Conservation (phyloP, 2,797 vertebrate genomes). For the Craterocephalus amniculus region DNA sequence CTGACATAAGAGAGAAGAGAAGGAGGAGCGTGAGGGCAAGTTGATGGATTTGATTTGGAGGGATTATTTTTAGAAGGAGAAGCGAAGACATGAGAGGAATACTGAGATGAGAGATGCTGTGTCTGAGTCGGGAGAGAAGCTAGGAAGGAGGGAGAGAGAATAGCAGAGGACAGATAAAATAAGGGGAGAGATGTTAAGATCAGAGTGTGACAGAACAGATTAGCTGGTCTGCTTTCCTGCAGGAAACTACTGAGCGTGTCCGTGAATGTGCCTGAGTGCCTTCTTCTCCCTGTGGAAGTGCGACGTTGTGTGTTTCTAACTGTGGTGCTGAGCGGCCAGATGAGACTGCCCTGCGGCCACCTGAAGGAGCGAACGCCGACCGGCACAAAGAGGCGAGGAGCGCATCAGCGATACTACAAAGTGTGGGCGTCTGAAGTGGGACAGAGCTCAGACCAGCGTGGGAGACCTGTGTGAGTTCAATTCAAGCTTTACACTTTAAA, state of each 20-base stretch:
- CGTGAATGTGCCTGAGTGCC: constrained; percentile 37
- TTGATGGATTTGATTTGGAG: constrained; percentile 77
- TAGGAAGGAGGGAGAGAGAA: constrained; percentile 32
- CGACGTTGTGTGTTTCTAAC: constrained; percentile 39
- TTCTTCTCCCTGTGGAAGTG: constrained; percentile 51
- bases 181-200: constrained; percentile 57
- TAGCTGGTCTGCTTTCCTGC: constrained; percentile 67
- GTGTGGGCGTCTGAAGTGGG: constrained; percentile 42
- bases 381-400: constrained; percentile 14
- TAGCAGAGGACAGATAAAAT: constrained; percentile 20
- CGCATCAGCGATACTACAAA: constrained; percentile 42
- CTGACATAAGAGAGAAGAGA: constrained; percentile 57
- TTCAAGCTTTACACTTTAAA: constrained; percentile 49
- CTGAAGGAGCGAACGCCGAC: constrained; percentile 43
- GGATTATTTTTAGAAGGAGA: constrained; percentile 76
- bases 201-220: constrained; percentile 73
- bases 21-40: constrained; percentile 70
- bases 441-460: constrained; percentile 32
- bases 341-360: constrained; percentile 42
- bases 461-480: constrained; percentile 51
- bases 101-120: constrained; percentile 46
- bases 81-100: constrained; percentile 63
- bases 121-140: constrained; percentile 35
- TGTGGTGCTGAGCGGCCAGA: constrained; percentile 45
- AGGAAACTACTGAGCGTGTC: constrained; percentile 59